Evolutionary conservation across 2,888 invertebrate species (phyloP), one percentile per base, ranked within the genome.

Genomic region (Melanostoma mellinum): DNA sequence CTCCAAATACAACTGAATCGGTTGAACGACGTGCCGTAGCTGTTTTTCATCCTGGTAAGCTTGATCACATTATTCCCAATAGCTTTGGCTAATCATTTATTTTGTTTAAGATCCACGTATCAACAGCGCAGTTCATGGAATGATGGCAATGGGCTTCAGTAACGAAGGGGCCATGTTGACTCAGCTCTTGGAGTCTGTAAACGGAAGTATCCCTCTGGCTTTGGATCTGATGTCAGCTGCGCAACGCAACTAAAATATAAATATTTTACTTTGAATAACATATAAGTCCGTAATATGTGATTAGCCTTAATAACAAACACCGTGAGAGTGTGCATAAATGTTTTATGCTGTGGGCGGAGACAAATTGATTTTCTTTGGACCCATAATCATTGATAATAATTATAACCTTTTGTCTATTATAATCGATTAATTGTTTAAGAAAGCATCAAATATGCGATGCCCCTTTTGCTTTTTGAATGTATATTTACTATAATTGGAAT

Each of bases 61-160:
- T 56, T 10, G 10, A 38, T 6, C 9, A 6, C 38, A 10, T 32
- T 6, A 10, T 8, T 86, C 48, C 35, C 36, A 8, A 63, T 32
- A 4, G 9, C 1, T 36, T 38, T 42, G 6, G 6, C 8, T 5
- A 20, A n/a, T 8, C n/a, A 20, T 32, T 3, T 36, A 36, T 53
- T 72, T 38, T 58, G 36, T 5, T 44, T 65, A 56, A 90, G 90
- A 89, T 86, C 86, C 87, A 48, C 87, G 92, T 84, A 94, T 96
- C 71, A 94, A 94, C 63, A 92, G 93, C 0, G 93, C 96, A 3
- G 91, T 96, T 36, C 91, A 93, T 60, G 93, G 94, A 52, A 96
- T 97, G 96, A 92, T 94, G 87, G 89, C 92, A 0, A 97, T 97
- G 97, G 97, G 97, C 40, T 97, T 96, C 91, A 94, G 94, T 86